Evolutionary conservation across 1,140 invertebrate species (phyloP).

Genomic region (Halyomorpha halys): DNA sequence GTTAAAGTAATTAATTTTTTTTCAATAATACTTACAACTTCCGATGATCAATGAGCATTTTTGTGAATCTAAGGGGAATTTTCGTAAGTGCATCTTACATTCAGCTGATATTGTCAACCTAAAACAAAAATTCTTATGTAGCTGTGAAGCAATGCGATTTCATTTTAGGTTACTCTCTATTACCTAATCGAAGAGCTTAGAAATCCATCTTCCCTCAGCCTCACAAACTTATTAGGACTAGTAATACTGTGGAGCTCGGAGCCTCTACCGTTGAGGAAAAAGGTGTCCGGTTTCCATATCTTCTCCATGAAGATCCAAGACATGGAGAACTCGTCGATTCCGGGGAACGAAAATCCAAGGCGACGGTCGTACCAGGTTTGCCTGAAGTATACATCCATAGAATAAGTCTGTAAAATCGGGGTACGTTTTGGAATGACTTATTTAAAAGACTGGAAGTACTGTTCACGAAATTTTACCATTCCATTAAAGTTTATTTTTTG

Average conservation of each 20-base stretch:
- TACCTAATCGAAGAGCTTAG: conserved; percentile 53
- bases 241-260: conserved; percentile 54
- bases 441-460: too few relatives aligned
- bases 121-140: not conserved
- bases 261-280: conserved; percentile 50
- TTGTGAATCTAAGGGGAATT: conserved; percentile 55
- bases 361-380: conserved; percentile 49
- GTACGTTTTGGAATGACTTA: too few relatives aligned
- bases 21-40: conserved; percentile 43
- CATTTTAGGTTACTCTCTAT: not conserved
- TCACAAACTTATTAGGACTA: conserved; percentile 50
- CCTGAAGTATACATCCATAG: conserved; percentile 52
- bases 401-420: too few relatives aligned
- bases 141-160: too few relatives aligned
- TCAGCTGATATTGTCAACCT: conserved; percentile 53
- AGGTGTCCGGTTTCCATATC: conserved; percentile 54
- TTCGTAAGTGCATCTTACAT: conserved; percentile 53
- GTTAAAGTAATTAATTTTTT: too few relatives aligned
- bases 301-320: conserved; percentile 43
- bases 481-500: too few relatives aligned
- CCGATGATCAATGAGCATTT: conserved; percentile 48
- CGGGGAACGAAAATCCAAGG: conserved; percentile 37
- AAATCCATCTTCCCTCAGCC: conserved; percentile 46
- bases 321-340: conserved; percentile 39
- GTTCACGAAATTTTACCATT: too few relatives aligned